Evolutionary conservation across 2,113 vertebrate species (phyloP).

Genomic region (Sinocyclocheilus anshuiensis): DNA sequence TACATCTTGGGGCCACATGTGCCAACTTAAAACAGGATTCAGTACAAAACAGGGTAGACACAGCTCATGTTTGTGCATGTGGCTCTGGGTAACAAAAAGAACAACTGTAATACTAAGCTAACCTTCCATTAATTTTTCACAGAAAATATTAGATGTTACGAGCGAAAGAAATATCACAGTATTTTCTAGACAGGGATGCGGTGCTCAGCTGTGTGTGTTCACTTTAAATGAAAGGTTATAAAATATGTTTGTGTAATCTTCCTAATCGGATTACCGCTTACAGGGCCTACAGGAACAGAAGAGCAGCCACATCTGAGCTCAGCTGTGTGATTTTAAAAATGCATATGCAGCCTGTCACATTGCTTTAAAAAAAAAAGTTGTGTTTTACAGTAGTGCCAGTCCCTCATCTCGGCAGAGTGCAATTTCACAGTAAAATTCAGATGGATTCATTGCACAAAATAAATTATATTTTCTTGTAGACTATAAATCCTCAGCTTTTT

Average conservation of each 20-base stretch:
- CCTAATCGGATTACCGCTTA: slow-evolving; percentile 61
- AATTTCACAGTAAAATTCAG: slow-evolving; percentile 5
- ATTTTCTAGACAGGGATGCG: background rate
- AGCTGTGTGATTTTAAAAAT: slow-evolving; percentile 51
- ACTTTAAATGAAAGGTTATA: slow-evolving; percentile 46
- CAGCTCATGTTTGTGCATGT: slow-evolving; percentile 16
- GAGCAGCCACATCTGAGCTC: slow-evolving; percentile 52
- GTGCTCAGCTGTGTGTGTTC: slow-evolving; percentile 45
- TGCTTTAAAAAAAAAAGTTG: slow-evolving; percentile 49
- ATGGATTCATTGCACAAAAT: slow-evolving; percentile 13
- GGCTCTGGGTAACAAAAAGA: background rate
- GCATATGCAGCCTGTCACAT: slow-evolving; percentile 49
- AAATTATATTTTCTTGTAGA: background rate
- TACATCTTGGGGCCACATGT: background rate
- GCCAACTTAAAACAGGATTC: background rate
- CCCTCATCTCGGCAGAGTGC: slow-evolving; percentile 38
- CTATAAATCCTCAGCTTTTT: background rate
- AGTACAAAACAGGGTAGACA: background rate
- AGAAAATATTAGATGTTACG: slow-evolving; percentile 36
- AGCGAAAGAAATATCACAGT: background rate
- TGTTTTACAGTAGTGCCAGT: slow-evolving; percentile 42
- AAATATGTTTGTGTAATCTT: slow-evolving; percentile 55
- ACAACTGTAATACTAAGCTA: slow-evolving; percentile 24
- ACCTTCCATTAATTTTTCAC: slow-evolving; percentile 34
- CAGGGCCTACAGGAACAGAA: slow-evolving; percentile 60